Evolutionary conservation across 1,140 invertebrate species (phyloP).

Genomic region (Listronotus oregonensis): DNA sequence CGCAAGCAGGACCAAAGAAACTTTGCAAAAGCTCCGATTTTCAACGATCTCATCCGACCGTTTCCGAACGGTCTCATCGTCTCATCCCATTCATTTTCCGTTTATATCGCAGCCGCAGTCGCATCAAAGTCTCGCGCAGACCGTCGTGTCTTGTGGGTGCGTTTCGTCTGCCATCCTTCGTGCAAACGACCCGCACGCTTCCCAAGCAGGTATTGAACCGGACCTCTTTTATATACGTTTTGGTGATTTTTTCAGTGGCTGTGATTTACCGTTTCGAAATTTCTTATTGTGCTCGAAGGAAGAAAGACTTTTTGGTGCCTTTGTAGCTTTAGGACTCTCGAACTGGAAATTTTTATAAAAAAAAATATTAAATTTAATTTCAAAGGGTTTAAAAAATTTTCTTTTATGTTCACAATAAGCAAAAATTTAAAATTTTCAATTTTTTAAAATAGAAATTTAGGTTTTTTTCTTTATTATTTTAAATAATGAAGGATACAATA

Average conservation of each 20-base stretch:
- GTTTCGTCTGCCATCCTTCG: neutral
- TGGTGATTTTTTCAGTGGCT: slow-evolving; percentile 27
- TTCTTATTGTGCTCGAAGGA: neutral
- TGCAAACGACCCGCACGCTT: slow-evolving; percentile 10
- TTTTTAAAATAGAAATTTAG: too few relatives aligned
- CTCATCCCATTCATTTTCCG: slow-evolving; percentile 16
- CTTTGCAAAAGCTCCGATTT: slow-evolving; percentile 18
- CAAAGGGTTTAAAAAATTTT: too few relatives aligned
- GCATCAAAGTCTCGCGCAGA: slow-evolving; percentile 9
- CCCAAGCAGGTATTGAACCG: slow-evolving; percentile 22
- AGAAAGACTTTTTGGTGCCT: neutral
- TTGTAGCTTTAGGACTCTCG: too few relatives aligned
- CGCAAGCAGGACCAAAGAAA: neutral
- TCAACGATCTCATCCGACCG: slow-evolving; percentile 7
- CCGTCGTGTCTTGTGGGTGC: neutral
- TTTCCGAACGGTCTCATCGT: neutral
- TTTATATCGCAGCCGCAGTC: slow-evolving; percentile 20
- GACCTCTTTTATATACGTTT: slow-evolving; percentile 28
- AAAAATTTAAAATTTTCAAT: too few relatives aligned
- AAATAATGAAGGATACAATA: too few relatives aligned
- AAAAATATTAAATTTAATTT: too few relatives aligned
- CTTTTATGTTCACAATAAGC: too few relatives aligned
- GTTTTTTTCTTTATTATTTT: too few relatives aligned
- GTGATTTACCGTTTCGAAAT: slow-evolving; percentile 16
- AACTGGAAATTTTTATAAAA: too few relatives aligned